A percentile compares a stretch with the other conserved stretches of the same genome.
phyloP scores from a whole-genome alignment of 1,140 invertebrate genomes.

The Aphaenogaster rudis region DNA sequence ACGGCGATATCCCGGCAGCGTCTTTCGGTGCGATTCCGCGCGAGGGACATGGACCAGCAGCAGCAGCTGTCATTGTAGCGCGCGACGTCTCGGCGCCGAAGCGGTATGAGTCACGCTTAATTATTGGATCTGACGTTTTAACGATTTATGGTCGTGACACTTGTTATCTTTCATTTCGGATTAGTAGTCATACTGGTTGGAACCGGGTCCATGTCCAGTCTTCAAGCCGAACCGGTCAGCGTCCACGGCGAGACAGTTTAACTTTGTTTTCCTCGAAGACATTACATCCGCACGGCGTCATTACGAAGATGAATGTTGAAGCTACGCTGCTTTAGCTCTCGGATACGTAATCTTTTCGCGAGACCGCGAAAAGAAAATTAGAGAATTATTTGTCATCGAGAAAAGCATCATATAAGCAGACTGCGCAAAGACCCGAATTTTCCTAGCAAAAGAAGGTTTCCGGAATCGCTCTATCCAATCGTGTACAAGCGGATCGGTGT shows the following conservation, averaged over 20 bases:
- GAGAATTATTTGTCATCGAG: background rate
- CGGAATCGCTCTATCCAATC: background rate
- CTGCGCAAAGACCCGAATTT: background rate
- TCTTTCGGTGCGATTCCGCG: background rate
- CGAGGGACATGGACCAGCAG: conserved; percentile 30
- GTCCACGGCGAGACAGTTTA: background rate
- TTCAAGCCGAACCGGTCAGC: background rate
- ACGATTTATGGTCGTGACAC: conserved; percentile 38
- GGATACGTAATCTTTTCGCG: too few species aligned
- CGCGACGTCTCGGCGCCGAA: conserved; percentile 16
- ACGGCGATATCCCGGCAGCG: background rate
- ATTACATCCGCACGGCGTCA: background rate
- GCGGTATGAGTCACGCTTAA: conserved; percentile 57
- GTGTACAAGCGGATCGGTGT: background rate
- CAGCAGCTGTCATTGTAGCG: conserved; percentile 25
- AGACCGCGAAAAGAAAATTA: background rate
- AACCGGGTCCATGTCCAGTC: background rate
- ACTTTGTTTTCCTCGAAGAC: background rate
- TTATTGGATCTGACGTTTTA: conserved; percentile 47
- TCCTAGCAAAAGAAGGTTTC: background rate
- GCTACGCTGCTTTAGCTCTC: background rate
- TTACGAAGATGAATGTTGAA: background rate
- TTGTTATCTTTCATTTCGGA: conserved; percentile 15
- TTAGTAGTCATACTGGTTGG: background rate
- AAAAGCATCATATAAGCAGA: background rate